phyloP scores from a whole-genome alignment of 2,113 vertebrate genomes.

The Leucoraja erinaceus region DNA sequence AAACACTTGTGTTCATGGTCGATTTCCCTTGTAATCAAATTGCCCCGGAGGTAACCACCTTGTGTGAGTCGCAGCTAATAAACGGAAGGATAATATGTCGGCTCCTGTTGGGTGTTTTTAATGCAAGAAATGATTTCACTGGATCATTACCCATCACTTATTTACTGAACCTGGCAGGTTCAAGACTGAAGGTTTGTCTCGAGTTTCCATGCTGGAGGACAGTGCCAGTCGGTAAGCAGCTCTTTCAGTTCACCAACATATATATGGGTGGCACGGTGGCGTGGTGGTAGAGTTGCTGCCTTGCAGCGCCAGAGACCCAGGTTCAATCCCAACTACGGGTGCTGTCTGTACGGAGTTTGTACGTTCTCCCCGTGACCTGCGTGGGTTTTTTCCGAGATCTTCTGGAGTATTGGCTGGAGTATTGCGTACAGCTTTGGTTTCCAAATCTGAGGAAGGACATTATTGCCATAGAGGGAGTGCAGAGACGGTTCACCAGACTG shows the following conservation, averaged over 20 bases:
- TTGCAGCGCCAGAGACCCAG: too few relatives aligned
- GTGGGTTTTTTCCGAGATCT: too few relatives aligned
- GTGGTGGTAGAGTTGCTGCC: too few relatives aligned
- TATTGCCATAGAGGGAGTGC: too few relatives aligned
- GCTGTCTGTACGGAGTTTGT: too few relatives aligned
- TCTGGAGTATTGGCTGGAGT: too few relatives aligned
- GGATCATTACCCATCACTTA: slow-evolving; percentile 28
- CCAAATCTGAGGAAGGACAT: too few relatives aligned
- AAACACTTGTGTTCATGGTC: slow-evolving; percentile 44
- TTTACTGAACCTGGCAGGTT: not conserved
- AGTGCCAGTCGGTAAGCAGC: not conserved
- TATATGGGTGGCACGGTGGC: too few relatives aligned
- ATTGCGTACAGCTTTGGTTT: too few relatives aligned
- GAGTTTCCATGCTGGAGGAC: not conserved
- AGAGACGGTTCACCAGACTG: too few relatives aligned
- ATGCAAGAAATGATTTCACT: slow-evolving; percentile 23
- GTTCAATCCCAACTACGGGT: too few relatives aligned
- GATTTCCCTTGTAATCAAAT: slow-evolving; percentile 47
- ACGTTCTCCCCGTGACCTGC: too few relatives aligned
- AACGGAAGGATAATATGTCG: slow-evolving; percentile 39
- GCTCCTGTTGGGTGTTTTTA: slow-evolving; percentile 11
- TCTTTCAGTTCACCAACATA: not conserved
- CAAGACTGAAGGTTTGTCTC: not conserved
- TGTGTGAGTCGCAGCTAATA: slow-evolving; percentile 45
- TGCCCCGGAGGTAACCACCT: slow-evolving; percentile 45